Evolutionary conservation across 2,888 invertebrate species (phyloP).

Genomic region (Halictus quadricinctus): DNA sequence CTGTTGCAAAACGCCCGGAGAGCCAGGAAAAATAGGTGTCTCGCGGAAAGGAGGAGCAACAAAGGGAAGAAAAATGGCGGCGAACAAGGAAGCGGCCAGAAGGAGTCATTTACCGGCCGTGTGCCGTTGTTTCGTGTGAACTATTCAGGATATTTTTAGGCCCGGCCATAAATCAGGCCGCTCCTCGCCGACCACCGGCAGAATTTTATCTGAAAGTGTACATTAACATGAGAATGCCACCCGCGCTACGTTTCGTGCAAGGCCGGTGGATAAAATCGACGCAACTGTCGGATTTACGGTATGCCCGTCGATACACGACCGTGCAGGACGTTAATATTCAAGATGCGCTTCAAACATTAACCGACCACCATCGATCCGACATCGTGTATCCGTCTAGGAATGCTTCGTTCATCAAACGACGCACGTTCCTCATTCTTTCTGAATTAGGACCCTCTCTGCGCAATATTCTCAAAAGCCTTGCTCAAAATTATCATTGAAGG

Average conservation of each 20-base stretch:
- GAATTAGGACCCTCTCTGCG: neutral
- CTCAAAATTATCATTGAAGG: neutral
- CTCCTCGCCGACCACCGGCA: slow-evolving; percentile 29
- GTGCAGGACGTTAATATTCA: slow-evolving; percentile 37
- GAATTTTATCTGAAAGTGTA: slow-evolving; percentile 49
- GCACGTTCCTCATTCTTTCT: neutral
- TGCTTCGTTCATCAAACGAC: neutral
- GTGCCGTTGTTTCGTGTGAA: slow-evolving; percentile 22
- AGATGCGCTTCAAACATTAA: slow-evolving; percentile 27
- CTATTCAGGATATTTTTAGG: slow-evolving; percentile 34
- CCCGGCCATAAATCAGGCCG: slow-evolving; percentile 38
- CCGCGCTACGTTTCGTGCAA: slow-evolving; percentile 52
- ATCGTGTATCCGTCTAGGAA: neutral
- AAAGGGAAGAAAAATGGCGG: neutral
- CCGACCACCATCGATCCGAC: slow-evolving; percentile 9
- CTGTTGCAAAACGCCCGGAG: neutral
- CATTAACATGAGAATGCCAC: slow-evolving; percentile 35
- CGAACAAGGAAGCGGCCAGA: slow-evolving; percentile 21
- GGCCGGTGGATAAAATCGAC: slow-evolving; percentile 55
- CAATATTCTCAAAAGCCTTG: neutral
- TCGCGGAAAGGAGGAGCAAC: neutral
- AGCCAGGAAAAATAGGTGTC: neutral
- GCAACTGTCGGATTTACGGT: slow-evolving; percentile 38
- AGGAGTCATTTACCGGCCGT: slow-evolving; percentile 17
- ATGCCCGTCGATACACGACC: slow-evolving; percentile 33